Evolutionary conservation across 2,888 invertebrate genomes (phyloP), one percentile per base, ranked within the genome.

Genomic region (Dorcus parallelipipedus): DNA sequence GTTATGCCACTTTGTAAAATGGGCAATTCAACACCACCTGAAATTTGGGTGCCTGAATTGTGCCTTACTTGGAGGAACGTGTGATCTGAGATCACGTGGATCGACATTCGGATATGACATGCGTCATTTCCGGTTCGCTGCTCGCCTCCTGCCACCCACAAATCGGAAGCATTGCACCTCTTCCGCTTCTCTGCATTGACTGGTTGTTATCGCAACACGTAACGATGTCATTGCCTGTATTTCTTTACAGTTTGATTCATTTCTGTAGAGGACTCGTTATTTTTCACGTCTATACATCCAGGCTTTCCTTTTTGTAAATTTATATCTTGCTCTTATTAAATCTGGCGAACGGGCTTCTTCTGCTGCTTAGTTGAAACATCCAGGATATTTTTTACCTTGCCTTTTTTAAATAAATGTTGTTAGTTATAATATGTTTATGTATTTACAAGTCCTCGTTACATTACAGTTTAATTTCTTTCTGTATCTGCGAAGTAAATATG

Each of bases 71-170:
- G 38, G 9, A 56, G 45, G 45, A 51, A 56, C 62, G 58, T 57
- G 64, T 62, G 62, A 62, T 57, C 57, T 42, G 40, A 48, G 63
- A 62, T 69, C 70, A 69, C 68, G 69, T 69, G 70, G 64, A 62
- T 57, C 55, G 60, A 61, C 66, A 65, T 62, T 61, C 60, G 64
- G 63, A 68, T 69, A 67, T 69, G 69, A 68, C 70, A 66, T 66
- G 67, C 65, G 67, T 71, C 68, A 67, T 64, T 70, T 70, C 67
- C 68, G 67, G 67, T 67, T 67, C 67, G 65, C 54, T 65, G 66
- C 62, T 51, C 64, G 62, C 64, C 59, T 62, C 64, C 59, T 61
- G 61, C 66, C 62, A 52, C 63, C 63, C 61, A 62, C 60, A 64
- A 61, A 55, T 60, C 59, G 60, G 63, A 63, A 63, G 59, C 60